Base-by-base conservation (phyloP, 2,888 invertebrate genomes). In the Hypselothyrea guttata region DNA sequence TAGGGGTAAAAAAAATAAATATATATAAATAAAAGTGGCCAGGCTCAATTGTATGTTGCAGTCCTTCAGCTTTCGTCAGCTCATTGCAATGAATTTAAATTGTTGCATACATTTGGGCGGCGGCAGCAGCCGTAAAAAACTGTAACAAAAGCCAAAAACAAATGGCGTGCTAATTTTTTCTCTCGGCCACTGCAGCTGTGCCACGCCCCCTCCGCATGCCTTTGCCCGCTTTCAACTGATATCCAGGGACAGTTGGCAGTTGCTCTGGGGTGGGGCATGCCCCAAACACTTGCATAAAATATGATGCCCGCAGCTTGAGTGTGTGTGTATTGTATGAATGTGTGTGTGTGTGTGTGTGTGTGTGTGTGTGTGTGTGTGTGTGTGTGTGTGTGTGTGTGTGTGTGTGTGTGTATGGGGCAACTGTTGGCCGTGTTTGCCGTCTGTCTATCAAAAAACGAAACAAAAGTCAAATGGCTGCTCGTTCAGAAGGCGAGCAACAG, bases 51-150 rank as follows among this genome's bases (percentile, higher is more conserved):
- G 22, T 22, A 22, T 71, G 69, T 22, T 44, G 66, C 34, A 15
- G 42, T 15, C 41, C 71, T 60, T 48, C 67, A 52, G 53, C 47
- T 47, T 61, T 61, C 70, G 67, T 70, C 81, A 63, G 74, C 77
- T 70, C 70, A 71, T 73, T 71, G 84, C 81, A 79, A 85, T 83
- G 81, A 83, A 85, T 84, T 82, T 83, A 73, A 84, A 85, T 75
- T 75, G 77, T 74, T 77, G 81, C 84, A 83, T 78, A 84, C 67
- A 75, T 75, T 75, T 71, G 54, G 69, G 69, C 66, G 8, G 74
- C 72, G 52, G 33, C 51, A 31, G 38, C 57, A 41, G 46, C 34
- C 15, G 60, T 31, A 46, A 59, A 22, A 48, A 37, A 53, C 66
- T 52, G 71, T 56, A 76, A 68, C 84, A 78, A 77, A 74, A 71